Evolutionary conservation across 1,140 invertebrate species (phyloP).

Genomic region (Eriocheir sinensis): DNA sequence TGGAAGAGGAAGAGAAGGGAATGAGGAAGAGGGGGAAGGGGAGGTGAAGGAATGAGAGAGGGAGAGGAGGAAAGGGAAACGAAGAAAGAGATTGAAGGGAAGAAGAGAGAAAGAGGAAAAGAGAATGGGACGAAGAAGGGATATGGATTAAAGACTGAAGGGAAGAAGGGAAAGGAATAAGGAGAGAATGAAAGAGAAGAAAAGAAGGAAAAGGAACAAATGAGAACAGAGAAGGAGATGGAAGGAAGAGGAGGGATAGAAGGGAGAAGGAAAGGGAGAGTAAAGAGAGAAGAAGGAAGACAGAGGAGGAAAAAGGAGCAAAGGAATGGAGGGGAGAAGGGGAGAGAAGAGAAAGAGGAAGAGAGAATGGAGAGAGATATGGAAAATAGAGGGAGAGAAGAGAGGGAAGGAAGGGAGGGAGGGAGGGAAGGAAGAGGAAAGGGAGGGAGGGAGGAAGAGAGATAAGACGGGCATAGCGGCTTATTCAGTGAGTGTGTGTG

Average conservation of each 20-base stretch:
- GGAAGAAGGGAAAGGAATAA: not conserved
- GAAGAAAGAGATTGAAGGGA: too few relatives aligned
- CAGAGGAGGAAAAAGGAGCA: not conserved
- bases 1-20: not conserved
- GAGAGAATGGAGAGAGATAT: too few relatives aligned
- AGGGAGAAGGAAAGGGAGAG: not conserved
- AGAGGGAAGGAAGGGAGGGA: not conserved
- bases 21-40: not conserved
- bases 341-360: too few relatives aligned
- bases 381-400: not conserved
- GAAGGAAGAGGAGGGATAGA: too few relatives aligned
- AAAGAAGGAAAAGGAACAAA: not conserved
- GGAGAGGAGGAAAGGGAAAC: not conserved
- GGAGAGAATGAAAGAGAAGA: not conserved
- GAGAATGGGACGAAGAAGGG: not conserved
- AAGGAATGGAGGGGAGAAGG: not conserved
- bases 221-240: not conserved
- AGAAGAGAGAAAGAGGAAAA: not conserved
- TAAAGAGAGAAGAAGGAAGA: not conserved
- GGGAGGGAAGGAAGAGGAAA: not conserved
- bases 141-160: too few relatives aligned
- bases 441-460: not conserved
- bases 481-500: too few relatives aligned
- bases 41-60: not conserved
- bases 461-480: not conserved